Evolutionary conservation across 1,140 invertebrate species (phyloP).

Genomic region (Idris sp.): DNA sequence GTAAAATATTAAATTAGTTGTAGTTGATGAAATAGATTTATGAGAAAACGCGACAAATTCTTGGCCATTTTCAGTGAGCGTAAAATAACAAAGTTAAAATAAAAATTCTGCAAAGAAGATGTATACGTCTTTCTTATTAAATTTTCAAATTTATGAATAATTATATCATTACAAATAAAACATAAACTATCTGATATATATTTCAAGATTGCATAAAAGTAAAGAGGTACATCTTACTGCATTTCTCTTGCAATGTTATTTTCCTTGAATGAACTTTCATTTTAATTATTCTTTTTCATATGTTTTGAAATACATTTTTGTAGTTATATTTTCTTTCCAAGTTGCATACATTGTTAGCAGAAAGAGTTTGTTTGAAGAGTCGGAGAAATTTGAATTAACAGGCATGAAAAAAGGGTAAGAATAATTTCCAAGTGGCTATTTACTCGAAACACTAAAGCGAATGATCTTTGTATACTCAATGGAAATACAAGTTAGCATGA

Average conservation of each 20-base stretch:
- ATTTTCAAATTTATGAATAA: constrained; percentile 14
- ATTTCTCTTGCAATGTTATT: background rate
- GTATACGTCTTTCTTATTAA: constrained; percentile 9
- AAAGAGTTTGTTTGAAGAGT: constrained; percentile 32
- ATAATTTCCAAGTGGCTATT: constrained; percentile 56
- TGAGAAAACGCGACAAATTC: constrained; percentile 17
- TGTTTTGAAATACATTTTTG: constrained; percentile 9
- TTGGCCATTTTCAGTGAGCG: background rate
- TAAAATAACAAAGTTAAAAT: constrained; percentile 11
- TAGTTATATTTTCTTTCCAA: constrained; percentile 5
- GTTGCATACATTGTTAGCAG: constrained; percentile 22
- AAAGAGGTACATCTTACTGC: too few species aligned
- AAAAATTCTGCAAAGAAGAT: constrained; percentile 2
- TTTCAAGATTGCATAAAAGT: too few species aligned
- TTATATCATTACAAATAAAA: constrained; percentile 12
- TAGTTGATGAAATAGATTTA: constrained; percentile 33
- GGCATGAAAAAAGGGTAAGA: constrained; percentile 29
- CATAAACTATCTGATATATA: too few species aligned
- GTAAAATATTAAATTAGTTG: constrained; percentile 43
- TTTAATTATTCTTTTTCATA: constrained; percentile 9
- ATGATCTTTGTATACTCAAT: constrained; percentile 55
- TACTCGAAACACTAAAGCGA: constrained; percentile 43
- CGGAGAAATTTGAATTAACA: constrained; percentile 50
- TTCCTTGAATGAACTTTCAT: constrained; percentile 1
- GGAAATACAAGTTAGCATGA: constrained; percentile 50